Base-by-base conservation (phyloP, 2,888 invertebrate species). In the Thereva unica region DNA sequence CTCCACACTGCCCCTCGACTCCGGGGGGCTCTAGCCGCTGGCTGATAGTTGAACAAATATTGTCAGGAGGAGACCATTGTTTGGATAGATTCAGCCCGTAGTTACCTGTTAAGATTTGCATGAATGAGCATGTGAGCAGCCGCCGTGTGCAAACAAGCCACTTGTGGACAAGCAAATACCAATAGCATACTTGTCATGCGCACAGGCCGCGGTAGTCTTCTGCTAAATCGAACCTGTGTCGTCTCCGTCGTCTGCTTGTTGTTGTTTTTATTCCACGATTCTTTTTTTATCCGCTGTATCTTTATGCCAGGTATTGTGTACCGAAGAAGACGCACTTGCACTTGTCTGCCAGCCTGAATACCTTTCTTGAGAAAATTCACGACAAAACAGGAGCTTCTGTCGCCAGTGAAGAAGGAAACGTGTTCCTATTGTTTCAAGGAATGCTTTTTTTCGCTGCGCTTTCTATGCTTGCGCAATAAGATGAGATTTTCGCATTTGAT, bases 91-190 rank as follows among this genome's bases (percentile, higher is more conserved):
- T 65, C 47, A 65, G 56, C 54, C 54, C 54, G 49, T 65, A 23
- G 23, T 49, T 65, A 42, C 57, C 12, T 56, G 47, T 67, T 53
- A 54, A 67, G 67, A 67, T 67, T 67, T 63, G 67, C 67, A 61
- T 67, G 61, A 67, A 63, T 67, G 67, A 47, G 41, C 54, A 45
- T 59, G 52, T 61, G 61, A 67, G 67, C 49, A 57, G 52, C 49
- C 56, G 50, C 41, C 45, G 38, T 52, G 42, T 7, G 42, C 4
- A 38, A 12, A 23, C 50, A 38, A 23, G 40, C n/a, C 40, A 8
- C 10, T 34, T 9, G 41, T 50, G 35, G 23, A 23, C 23, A 23
- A 34, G 12, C 23, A 34, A 23, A 49, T 4, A 49, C 49, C 12
- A 49, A 49, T 34, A 12, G 49, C 34, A 34, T 34, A 12, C 10